Conservation (phyloP, 2,888 invertebrate species). For the Lasiommata megera region DNA sequence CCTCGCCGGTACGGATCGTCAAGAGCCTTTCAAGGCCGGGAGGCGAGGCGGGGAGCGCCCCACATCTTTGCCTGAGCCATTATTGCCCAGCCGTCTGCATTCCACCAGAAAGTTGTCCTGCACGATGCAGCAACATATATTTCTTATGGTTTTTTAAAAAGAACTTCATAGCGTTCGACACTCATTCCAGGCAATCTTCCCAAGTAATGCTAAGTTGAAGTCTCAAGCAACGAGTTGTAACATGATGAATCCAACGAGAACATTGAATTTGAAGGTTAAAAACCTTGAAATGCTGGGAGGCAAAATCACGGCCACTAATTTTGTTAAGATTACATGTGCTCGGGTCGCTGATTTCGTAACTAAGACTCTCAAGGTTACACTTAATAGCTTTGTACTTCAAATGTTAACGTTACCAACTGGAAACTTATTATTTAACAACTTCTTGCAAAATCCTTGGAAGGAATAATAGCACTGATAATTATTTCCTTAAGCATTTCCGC, state of each 20-base stretch:
- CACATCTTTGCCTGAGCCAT: slow-evolving; percentile 67
- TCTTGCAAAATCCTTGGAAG: slow-evolving; percentile 39
- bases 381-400: slow-evolving; percentile 69
- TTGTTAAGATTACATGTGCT: slow-evolving; percentile 60
- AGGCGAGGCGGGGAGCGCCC: slow-evolving; percentile 75
- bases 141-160: neutral
- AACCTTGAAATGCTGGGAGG: slow-evolving; percentile 7
- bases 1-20: slow-evolving; percentile 78
- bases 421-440: slow-evolving; percentile 42
- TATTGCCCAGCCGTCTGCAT: slow-evolving; percentile 65
- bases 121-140: slow-evolving; percentile 1
- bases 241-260: neutral
- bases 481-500: slow-evolving; percentile 41
- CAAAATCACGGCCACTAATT: slow-evolving; percentile 64
- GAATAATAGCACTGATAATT: slow-evolving; percentile 39
- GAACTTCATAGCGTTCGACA: neutral
- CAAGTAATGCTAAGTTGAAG: neutral
- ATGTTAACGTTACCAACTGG: slow-evolving; percentile 45
- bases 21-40: slow-evolving; percentile 81
- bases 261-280: slow-evolving; percentile 4
- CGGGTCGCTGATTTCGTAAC: slow-evolving; percentile 61
- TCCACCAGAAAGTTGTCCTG: slow-evolving; percentile 46
- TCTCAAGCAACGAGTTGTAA: neutral
- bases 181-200: no score
- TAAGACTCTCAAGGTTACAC: slow-evolving; percentile 66